Evolutionary conservation across 2,888 invertebrate species (phyloP).

Genomic region (Enchytraeus crypticus): DNA sequence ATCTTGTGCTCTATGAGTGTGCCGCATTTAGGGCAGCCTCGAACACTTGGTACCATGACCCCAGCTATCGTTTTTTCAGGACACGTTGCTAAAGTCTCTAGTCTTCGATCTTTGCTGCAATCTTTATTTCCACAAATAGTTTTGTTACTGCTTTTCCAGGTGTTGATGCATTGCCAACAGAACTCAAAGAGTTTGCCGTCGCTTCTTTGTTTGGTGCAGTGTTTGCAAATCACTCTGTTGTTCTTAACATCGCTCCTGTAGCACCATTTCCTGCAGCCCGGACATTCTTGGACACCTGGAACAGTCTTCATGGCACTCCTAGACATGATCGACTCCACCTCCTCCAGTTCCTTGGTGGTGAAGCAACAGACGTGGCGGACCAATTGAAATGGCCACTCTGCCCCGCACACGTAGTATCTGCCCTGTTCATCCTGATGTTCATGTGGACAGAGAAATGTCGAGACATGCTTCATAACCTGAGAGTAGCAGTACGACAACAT

Average conservation of each 20-base stretch:
- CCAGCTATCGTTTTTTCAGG: background rate
- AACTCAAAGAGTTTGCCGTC: background rate
- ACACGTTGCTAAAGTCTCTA: background rate
- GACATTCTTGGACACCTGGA: background rate
- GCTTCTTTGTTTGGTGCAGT: background rate
- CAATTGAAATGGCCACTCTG: conserved; percentile 1
- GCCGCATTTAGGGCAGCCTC: conserved; percentile 1
- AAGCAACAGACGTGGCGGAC: background rate
- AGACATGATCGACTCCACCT: background rate
- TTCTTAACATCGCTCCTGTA: background rate
- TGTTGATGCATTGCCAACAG: background rate
- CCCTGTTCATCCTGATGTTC: too few relatives aligned
- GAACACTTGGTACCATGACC: background rate
- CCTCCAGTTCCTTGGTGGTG: background rate
- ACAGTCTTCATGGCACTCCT: background rate
- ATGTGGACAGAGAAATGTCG: too few relatives aligned
- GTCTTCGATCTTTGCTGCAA: background rate
- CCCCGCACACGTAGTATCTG: background rate
- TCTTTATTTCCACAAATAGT: background rate
- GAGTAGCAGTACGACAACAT: too few relatives aligned
- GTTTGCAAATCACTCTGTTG: background rate
- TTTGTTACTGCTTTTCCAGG: background rate
- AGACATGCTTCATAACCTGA: too few relatives aligned
- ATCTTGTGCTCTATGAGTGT: background rate
- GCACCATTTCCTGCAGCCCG: background rate